Evolutionary conservation across 2,113 vertebrate species (phyloP), one percentile per base, ranked within the genome.

Genomic region (Eulemur macaco): DNA sequence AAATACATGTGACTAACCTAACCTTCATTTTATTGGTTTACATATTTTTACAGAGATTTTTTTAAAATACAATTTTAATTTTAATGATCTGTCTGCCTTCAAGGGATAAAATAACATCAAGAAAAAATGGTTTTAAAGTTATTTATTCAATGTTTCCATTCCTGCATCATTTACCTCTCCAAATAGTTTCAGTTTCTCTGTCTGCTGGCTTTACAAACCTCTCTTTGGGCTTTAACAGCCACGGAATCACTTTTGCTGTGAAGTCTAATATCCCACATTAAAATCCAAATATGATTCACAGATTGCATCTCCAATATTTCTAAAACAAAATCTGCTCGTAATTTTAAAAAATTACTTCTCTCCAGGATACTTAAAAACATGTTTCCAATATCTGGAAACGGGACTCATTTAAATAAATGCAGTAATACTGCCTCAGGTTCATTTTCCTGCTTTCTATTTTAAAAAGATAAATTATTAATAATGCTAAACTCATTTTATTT

Each of bases 211-310:
- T 93, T 63, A 10, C 18, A 84, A 97, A 92, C 31, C 78, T 96
- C 96, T 93, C 86, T 21, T 52, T 84, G 78, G 90, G 34, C 29
- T 89, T 91, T 86, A 94, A 93, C 66, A 93, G 42, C 42, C 37
- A 52, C 8, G 60, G 60, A 92, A 66, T 85, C 83, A 47, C 76
- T 95, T 97, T 76, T 64, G 56, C 87, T 69, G 47, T 76, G 80
- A 91, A 63, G 69, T 56, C 89, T 94, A 95, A 96, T 85, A 78
- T 96, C 86, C 94, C 88, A 71, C 81, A 91, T 85, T 39, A 82
- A 96, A 95, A 94, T n/a, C 76, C 66, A 97, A 96, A 82, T 91
- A 84, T 58, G 71, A 94, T 92, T 96, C 92, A 78, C 93, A 93
- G 69, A 96, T 93, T 96, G 76, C 11, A 92, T 87, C 76, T 87